Base-by-base conservation (phyloP, 2,888 invertebrate genomes). In the Escarpia spicata region DNA sequence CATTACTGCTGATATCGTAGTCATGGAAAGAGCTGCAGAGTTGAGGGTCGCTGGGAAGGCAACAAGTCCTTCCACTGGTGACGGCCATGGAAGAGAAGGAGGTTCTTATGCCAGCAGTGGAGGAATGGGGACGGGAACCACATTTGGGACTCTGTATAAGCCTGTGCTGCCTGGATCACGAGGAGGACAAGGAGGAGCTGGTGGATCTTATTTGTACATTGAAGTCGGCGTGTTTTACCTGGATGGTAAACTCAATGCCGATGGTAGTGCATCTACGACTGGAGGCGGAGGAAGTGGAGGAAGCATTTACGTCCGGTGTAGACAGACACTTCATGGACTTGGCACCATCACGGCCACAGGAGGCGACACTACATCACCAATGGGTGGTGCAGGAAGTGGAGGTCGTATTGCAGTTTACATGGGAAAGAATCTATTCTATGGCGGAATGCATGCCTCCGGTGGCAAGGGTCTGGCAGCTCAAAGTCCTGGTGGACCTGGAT, bases 201-300 rank as follows among this genome's bases (percentile, higher is more conserved):
- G 95, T 52, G 95, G 95, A 52, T 94, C 95, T 3, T 93, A 92
- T 44, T 95, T 95, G 52, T 92, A 93, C 19, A 93, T 95, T 3
- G 60, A 91, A 12, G 93, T 94, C 1, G 94, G 94, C 92, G 93
- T 94, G n/a, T 92, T 95, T 10, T 90, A 93, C 2, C 92, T 95
- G 9, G 95, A 95, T 94, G 95, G 95, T 26, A 93, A 93, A 3
- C 92, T 95, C 31, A 92, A 92, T 52, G 95, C 95, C 43, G 94
- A 94, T 91, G 95, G 95, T 6, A 93, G 89, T 10, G 94, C 94
- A 2, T 89, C 92, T 1, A 91, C 90, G 19, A 94, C 94, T 91
- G 94, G 94, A 43, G 95, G 94, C 31, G 95, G 95, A 10, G 94
- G 94, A 3, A 95, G 95, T 93, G 95, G 95, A 19, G 95, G 95